Conservation (phyloP, 2,113 vertebrate genomes). For the Alosa alosa region DNA sequence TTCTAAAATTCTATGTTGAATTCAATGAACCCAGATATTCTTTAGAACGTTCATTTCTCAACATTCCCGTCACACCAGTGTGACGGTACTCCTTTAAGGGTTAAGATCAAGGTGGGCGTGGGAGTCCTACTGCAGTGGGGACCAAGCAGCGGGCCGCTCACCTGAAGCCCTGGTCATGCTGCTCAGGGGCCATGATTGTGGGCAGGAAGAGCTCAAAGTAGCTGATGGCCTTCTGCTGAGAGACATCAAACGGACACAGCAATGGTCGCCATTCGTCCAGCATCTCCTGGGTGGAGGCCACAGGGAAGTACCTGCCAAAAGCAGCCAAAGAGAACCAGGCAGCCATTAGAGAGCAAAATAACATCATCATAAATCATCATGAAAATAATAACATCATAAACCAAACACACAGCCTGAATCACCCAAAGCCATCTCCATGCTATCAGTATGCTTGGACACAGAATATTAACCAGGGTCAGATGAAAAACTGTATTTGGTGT, state of each 20-base stretch:
- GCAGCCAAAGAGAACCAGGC: not conserved
- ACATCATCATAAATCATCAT: not conserved
- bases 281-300: constrained; percentile 79
- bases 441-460: not conserved
- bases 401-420: not conserved
- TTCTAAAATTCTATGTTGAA: no score
- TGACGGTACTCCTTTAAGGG: no score
- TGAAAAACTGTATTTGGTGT: not conserved
- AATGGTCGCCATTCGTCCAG: constrained; percentile 78
- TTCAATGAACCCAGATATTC: no score
- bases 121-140: no score
- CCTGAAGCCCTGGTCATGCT: constrained; percentile 93
- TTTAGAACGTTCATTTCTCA: no score
- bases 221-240: constrained; percentile 96
- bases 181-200: constrained; percentile 89
- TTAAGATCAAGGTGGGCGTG: no score
- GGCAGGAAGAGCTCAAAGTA: constrained; percentile 97
- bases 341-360: constrained; percentile 26
- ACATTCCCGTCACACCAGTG: no score
- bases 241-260: constrained; percentile 75
- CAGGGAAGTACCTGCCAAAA: constrained; percentile 76
- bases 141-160: constrained; percentile 59
- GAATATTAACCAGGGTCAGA: not conserved
- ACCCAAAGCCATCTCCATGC: no score
- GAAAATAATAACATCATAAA: constrained; percentile 26